These are phyloP conservation scores for Scotopteryx bipunctaria DNA, from an alignment of 2,888 invertebrate species.

Conservation along the genomic window DNA sequence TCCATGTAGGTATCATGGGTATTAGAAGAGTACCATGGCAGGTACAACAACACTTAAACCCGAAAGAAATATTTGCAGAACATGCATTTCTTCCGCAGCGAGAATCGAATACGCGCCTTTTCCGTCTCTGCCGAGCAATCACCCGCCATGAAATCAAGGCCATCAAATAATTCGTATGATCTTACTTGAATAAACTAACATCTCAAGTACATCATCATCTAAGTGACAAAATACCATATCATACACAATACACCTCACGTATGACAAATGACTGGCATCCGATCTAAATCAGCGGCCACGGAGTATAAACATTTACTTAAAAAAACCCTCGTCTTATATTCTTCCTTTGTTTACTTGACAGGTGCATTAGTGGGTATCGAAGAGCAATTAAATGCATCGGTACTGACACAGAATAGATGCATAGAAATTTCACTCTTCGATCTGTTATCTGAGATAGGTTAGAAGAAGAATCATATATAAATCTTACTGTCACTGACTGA, in stretches of 20 bases:
- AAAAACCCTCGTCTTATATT: slow-evolving; percentile 73
- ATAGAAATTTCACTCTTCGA: neutral
- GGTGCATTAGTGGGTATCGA: slow-evolving; percentile 81
- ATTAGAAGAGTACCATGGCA: no score
- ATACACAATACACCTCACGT: slow-evolving; percentile 38
- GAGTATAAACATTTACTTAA: slow-evolving; percentile 83
- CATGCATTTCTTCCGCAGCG: no score
- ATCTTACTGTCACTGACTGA: no score
- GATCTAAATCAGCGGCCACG: slow-evolving; percentile 69
- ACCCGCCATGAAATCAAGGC: no score
- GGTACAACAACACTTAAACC: no score
- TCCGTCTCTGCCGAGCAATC: no score
- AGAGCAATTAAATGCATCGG: slow-evolving; percentile 80
- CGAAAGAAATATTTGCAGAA: no score
- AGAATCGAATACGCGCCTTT: no score
- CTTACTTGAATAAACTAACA: neutral
- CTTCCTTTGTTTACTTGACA: slow-evolving; percentile 80
- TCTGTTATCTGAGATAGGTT: neutral
- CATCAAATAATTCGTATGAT: no score
- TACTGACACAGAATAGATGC: slow-evolving; percentile 19
- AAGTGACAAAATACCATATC: slow-evolving; percentile 12
- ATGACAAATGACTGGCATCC: slow-evolving; percentile 78
- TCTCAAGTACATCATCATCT: neutral
- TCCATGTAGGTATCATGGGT: no score
- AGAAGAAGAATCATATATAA: no score